Percentiles rank a stretch among this genome's conserved stretches.
These are phyloP conservation scores for Adelosebastes latens DNA, from an alignment of 2,797 vertebrate genomes.

Conservation along the genomic window DNA sequence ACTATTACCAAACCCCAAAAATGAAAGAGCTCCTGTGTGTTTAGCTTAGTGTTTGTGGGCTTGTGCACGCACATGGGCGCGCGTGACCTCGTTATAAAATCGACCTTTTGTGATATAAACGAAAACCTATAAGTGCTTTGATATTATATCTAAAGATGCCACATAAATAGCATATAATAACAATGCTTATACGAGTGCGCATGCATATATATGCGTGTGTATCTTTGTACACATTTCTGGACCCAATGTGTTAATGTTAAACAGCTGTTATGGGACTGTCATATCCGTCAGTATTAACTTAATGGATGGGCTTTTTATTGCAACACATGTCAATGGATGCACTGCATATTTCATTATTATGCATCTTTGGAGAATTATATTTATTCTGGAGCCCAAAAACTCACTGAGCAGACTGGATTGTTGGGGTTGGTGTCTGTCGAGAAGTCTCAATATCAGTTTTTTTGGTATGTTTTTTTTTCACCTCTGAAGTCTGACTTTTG, in stretches of 20 bases:
- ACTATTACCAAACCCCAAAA: neutral
- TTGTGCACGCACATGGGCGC: neutral
- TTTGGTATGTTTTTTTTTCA: constrained; percentile 64
- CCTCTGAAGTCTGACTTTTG: constrained; percentile 81
- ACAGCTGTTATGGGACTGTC: constrained; percentile 42
- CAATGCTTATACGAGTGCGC: neutral
- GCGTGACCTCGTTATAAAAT: constrained; percentile 25
- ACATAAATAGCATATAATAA: neutral
- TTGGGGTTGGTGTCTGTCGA: constrained; percentile 47
- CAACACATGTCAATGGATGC: constrained; percentile 57
- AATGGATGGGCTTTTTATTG: constrained; percentile 60
- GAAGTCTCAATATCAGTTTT: constrained; percentile 61
- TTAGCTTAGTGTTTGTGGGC: neutral
- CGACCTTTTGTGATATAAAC: constrained; percentile 30
- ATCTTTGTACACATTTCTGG: constrained; percentile 15
- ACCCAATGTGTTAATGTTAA: constrained; percentile 27
- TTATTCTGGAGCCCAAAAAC: constrained; percentile 7
- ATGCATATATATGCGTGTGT: neutral
- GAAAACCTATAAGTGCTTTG: neutral
- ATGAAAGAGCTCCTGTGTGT: neutral
- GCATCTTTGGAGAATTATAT: constrained; percentile 25
- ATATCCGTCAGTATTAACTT: constrained; percentile 63
- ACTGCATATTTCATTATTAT: constrained; percentile 56
- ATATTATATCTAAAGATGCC: neutral
- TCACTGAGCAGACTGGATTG: constrained; percentile 32